Conservation (phyloP, 2,888 invertebrate genomes). For the Lacanobia oleracea region DNA sequence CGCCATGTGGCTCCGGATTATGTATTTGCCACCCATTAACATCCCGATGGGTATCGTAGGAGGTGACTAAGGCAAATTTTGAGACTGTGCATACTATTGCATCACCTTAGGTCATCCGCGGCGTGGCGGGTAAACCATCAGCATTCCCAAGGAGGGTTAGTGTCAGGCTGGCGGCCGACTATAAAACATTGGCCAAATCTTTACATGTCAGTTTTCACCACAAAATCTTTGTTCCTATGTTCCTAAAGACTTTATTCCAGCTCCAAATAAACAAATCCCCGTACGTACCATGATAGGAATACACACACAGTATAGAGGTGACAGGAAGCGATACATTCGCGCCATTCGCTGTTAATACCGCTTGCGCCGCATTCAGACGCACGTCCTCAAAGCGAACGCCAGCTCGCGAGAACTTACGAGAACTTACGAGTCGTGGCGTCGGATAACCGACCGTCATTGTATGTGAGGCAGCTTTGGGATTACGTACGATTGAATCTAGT, state of each 20-base stretch:
- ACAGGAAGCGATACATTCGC: not conserved
- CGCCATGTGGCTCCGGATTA: no score
- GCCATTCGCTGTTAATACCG: constrained; percentile 4
- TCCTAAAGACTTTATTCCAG: not conserved
- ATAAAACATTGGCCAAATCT: no score
- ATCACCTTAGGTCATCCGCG: no score
- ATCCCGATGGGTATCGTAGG: no score
- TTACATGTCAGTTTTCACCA: no score
- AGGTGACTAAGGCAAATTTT: no score
- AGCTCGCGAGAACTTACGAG: not conserved
- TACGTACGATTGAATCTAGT: not conserved
- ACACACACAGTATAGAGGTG: not conserved
- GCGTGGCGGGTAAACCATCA: no score
- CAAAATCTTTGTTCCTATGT: not conserved
- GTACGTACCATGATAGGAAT: not conserved
- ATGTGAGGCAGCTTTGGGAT: not conserved
- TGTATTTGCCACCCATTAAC: no score
- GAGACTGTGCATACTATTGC: no score
- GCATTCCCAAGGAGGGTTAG: no score
- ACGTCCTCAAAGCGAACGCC: not conserved
- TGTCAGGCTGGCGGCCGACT: no score
- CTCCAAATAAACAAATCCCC: not conserved
- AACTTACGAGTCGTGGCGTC: not conserved
- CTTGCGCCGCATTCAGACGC: not conserved
- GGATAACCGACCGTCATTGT: no score